A percentile compares a stretch with the other conserved stretches of the same genome.
Evolutionary conservation across 30 jellyfish, hydroid and myxozoan genomes (phyloP).

Genomic region (Pseudorhiza aurosa): DNA sequence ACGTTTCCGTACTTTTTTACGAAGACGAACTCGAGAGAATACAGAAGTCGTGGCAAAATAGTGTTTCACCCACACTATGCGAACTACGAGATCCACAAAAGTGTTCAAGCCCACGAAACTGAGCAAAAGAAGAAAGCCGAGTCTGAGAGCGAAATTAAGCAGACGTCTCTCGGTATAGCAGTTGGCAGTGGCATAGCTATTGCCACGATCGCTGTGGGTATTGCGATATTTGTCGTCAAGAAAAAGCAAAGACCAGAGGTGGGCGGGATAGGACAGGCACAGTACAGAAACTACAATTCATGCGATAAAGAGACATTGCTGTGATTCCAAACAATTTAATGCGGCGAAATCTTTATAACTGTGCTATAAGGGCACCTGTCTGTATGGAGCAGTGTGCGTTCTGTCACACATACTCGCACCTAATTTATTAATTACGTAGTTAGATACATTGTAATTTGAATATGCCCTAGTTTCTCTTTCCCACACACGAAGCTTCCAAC

Average conservation of each 20-base stretch:
- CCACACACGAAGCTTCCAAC: too few relatives aligned
- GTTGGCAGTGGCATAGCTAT: slow-evolving; percentile 37
- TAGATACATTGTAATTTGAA: too few relatives aligned
- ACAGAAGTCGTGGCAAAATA: not conserved
- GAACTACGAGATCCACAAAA: not conserved
- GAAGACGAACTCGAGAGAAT: slow-evolving; percentile 47
- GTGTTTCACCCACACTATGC: not conserved
- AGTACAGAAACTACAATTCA: not conserved
- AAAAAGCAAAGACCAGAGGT: not conserved
- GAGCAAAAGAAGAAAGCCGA: slow-evolving; percentile 4
- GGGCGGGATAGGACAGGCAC: not conserved
- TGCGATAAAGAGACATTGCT: slow-evolving; percentile 29
- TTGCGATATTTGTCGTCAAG: not conserved
- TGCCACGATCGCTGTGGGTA: slow-evolving; percentile 46
- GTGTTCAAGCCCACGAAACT: not conserved
- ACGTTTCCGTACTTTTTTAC: slow-evolving; percentile 77
- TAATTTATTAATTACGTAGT: too few relatives aligned
- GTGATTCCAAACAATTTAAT: too few relatives aligned
- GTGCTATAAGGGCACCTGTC: too few relatives aligned
- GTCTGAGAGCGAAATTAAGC: not conserved
- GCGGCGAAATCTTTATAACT: too few relatives aligned
- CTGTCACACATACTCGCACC: too few relatives aligned
- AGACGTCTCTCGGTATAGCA: slow-evolving; percentile 27
- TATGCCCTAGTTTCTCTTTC: too few relatives aligned
- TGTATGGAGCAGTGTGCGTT: too few relatives aligned